Base-by-base conservation (phyloP, 2,113 vertebrate genomes). In the Euleptes europaea region DNA sequence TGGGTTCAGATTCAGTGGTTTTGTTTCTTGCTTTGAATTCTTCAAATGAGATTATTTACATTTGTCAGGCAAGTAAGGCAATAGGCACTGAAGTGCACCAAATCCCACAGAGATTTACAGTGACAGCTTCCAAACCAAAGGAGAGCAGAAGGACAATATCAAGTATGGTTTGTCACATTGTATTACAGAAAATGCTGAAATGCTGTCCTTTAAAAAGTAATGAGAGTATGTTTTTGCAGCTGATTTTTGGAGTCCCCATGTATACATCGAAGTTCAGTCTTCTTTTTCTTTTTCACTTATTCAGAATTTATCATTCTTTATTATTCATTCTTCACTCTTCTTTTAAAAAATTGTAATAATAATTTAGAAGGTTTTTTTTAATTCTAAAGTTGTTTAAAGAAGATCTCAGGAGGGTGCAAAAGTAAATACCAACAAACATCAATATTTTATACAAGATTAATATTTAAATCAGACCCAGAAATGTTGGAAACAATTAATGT, bases 351-450 rank as follows among this genome's bases (percentile, higher is more conserved):
- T 94, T 95, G 93, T 96, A 93, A 94, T 0, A 0, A 93, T 88
- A 93, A 94, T 84, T 92, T 95, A 93, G 93, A 93, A 44, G 60
- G n/a, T 73, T 85, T n/a, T 93, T 95, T 91, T 92, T 93, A 94
- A 93, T 95, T 96, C 92, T 86, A 91, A 94, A 70, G 93, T 93
- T 65, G 94, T 95, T 97, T 95, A 92, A 95, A 87, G 93, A 93
- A 96, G 90, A 96, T 96, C 96, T 97, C 96, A 97, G 96, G 96
- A 95, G 95, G 93, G 95, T 91, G 94, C 92, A 90, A 88, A 89
- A 90, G 92, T 85, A 88, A 95, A 93, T 94, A 94, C 83, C 89
- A 94, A 95, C 89, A 93, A 90, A 94, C 89, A 95, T 91, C 40
- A 90, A 82, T 96, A 94, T 95, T 96, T 95, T 96, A 96, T 95